phyloP scores from a whole-genome alignment of 2,888 invertebrate species.

The Metalampra italica region DNA sequence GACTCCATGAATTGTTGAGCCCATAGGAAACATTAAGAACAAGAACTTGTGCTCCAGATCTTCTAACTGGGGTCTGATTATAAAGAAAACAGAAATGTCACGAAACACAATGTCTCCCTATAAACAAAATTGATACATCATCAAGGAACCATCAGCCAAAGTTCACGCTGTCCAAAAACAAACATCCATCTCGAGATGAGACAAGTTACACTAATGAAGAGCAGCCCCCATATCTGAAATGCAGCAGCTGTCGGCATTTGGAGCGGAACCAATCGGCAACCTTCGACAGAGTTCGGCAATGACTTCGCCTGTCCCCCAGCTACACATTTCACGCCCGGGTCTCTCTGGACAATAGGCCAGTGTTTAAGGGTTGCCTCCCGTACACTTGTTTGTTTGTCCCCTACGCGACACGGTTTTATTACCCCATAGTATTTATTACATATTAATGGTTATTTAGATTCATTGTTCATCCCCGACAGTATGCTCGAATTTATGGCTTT shows the following conservation, averaged over 20 bases:
- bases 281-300: constrained; percentile 50
- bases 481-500: constrained; percentile 73
- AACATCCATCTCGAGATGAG: constrained; percentile 73
- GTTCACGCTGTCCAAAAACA: constrained; percentile 70
- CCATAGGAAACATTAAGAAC: too few relatives aligned
- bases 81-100: constrained; percentile 6
- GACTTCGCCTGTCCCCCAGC: constrained; percentile 37
- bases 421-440: constrained; percentile 78
- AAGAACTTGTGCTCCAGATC: too few relatives aligned
- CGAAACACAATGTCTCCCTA: constrained; percentile 20
- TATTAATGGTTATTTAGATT: constrained; percentile 79
- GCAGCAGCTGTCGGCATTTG: constrained; percentile 74
- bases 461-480: constrained; percentile 74
- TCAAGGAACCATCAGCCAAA: constrained; percentile 62
- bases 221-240: constrained; percentile 70
- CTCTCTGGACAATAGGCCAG: constrained; percentile 47
- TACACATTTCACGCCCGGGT: constrained; percentile 50
- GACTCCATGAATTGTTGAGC: too few relatives aligned
- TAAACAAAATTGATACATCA: constrained; percentile 58
- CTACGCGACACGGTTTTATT: constrained; percentile 65
- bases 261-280: constrained; percentile 69
- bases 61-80: too few relatives aligned
- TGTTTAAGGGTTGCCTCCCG: constrained; percentile 60
- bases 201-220: constrained; percentile 77
- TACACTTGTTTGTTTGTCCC: constrained; percentile 77